Conservation (phyloP, 2,113 vertebrate genomes). For the Leiothrix lutea region DNA sequence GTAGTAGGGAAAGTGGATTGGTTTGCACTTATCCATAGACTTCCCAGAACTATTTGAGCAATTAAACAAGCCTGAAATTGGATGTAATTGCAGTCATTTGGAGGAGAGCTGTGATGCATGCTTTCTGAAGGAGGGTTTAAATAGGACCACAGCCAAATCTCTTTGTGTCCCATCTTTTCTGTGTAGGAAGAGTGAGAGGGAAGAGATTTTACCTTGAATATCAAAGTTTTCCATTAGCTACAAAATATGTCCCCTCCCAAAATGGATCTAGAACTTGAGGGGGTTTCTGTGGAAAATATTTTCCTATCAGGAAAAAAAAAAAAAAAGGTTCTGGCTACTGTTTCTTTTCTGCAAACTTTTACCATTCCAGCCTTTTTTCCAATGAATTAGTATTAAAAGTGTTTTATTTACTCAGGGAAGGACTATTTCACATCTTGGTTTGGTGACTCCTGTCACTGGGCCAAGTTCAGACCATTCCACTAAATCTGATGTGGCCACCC, state of each 20-base stretch:
- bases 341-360: background rate
- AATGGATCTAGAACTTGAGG: background rate
- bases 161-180: background rate
- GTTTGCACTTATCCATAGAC: background rate
- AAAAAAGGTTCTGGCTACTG: background rate
- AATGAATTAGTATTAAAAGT: background rate
- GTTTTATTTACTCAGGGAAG: conserved; percentile 40
- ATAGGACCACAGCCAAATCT: background rate
- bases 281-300: background rate
- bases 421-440: background rate
- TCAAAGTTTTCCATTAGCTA: background rate
- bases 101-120: background rate
- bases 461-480: background rate
- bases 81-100: background rate
- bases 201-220: background rate
- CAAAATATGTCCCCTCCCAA: background rate
- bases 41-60: background rate
- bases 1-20: background rate
- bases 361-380: conserved; percentile 1
- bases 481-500: background rate
- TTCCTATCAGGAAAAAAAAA: background rate
- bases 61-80: conserved; percentile 1
- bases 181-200: background rate
- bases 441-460: background rate
- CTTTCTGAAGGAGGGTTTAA: background rate